Base-by-base conservation (phyloP, 1,140 invertebrate genomes). In the Philaenus spumarius region DNA sequence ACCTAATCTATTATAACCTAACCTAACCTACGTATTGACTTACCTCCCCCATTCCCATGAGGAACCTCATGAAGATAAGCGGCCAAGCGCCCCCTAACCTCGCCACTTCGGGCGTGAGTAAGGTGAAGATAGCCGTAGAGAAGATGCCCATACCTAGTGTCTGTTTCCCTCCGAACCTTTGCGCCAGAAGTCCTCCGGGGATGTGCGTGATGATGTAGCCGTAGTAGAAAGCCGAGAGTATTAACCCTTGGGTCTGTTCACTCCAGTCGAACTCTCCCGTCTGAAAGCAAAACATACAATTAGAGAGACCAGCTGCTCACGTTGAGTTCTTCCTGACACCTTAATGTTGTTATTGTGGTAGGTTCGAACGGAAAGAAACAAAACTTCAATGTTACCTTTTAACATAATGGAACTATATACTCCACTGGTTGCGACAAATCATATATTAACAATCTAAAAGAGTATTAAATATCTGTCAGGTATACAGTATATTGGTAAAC, bases 11-110 rank as follows among this genome's bases (percentile, higher is more conserved):
- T n/a, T n/a, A n/a, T n/a, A n/a, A n/a, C n/a, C n/a, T n/a, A n/a
- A n/a, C n/a, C n/a, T n/a, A n/a, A 5, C 20, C 39, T 20, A 15
- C 5, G 19, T 45, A 47, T 34, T 9, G 20, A 52, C 48, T 60
- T 60, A 69, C 67, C 58, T 86, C 83, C 62, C 85, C 85, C 1
- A 87, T 70, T 37, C 85, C 85, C 76, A 86, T 84, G 4, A 87
- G 62, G 0, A 87, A 77, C 37, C 85, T 75, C 0, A 86, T 69
- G 0, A 81, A 73, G 39, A 86, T 84, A 7, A 89, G 71, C 17
- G 64, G 55, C 77, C 81, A 34, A 71, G 80, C 9, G 11, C 66
- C 66, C 17, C 37, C 26, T 23, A 24, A 17, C 3, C 59, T 65
- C 9, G 85, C 81, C 15, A 80, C 81, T 62, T 76, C 73, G 0